Base-by-base conservation (phyloP, 2,113 vertebrate species). In the Vicugna pacos region DNA sequence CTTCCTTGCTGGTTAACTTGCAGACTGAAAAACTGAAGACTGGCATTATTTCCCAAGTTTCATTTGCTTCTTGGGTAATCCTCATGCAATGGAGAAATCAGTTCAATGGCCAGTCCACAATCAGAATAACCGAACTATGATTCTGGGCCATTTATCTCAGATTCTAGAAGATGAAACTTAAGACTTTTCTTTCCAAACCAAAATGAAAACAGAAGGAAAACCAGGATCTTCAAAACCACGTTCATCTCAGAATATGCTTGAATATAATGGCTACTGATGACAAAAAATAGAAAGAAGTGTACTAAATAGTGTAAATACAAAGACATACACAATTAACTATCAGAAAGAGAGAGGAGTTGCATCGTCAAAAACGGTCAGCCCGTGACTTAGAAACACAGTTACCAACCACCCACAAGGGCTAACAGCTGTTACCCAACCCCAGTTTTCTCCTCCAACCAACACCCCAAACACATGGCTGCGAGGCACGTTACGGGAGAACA, bases 1-100 rank as follows among this genome's bases (percentile, higher is more conserved):
- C 64, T 97, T 94, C 69, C 93, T 77, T 82, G 38, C 75, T 95
- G 87, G 90, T 87, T 88, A 93, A 72, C 6, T 16, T 48, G 60
- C 11, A 6, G 89, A 75, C 35, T 94, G 80, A 93, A 96, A 83
- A 95, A 80, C 26, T 97, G 85, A 98, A 96, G 72, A 82, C 50
- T 46, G 15, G 10, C 16, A 3, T 81, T 76, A 86, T 69, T 89
- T 89, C 83, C 88, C 86, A 79, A 94, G 95, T 97, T 96, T 96
- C 85, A 87, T 93, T 89, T 88, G 72, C 75, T 94, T 96, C 96
- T 96, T 94, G 56, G 94, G 67, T 94, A 90, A 98, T 95, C 96
- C 83, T 97, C 38, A 2, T 97, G 84, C 38, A 20, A 76, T 38
- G 73, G 89, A 58, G 76, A 95, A 91, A 92, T 96, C 76, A 69